These are phyloP conservation scores for Atractosteus spatula DNA, from an alignment of 2,113 vertebrate genomes.

Conservation along the genomic window DNA sequence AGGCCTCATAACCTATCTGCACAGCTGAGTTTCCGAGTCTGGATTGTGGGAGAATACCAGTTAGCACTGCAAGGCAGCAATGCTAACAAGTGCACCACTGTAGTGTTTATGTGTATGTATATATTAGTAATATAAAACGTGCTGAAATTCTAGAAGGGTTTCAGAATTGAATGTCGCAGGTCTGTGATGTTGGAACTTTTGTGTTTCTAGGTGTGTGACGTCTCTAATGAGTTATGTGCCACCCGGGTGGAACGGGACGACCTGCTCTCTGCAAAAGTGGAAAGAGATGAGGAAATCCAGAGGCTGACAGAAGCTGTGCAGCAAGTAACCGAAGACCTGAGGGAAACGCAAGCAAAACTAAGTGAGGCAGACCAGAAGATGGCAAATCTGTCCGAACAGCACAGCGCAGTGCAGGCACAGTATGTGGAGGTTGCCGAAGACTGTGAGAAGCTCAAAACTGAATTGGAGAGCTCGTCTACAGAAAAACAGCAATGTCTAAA, in stretches of 20 bases:
- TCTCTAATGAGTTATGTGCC: slow-evolving; percentile 56
- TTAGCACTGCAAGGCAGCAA: no score
- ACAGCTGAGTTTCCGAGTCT: no score
- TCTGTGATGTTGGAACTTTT: neutral
- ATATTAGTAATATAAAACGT: no score
- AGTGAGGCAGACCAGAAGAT: slow-evolving; percentile 37
- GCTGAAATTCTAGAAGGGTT: no score
- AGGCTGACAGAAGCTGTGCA: slow-evolving; percentile 46
- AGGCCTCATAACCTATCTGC: no score
- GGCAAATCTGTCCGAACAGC: slow-evolving; percentile 45
- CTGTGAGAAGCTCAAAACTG: slow-evolving; percentile 43
- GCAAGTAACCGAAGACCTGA: slow-evolving; percentile 43
- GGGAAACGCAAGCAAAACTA: slow-evolving; percentile 39
- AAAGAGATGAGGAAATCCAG: slow-evolving; percentile 46
- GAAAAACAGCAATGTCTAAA: slow-evolving; percentile 44
- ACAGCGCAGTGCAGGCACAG: slow-evolving; percentile 35
- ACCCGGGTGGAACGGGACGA: slow-evolving; percentile 58
- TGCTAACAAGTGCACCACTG: no score
- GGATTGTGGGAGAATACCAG: no score
- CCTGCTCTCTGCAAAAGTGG: slow-evolving; percentile 49
- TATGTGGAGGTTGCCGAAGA: slow-evolving; percentile 38
- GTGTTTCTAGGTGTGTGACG: slow-evolving; percentile 55
- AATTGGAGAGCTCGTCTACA: slow-evolving; percentile 36
- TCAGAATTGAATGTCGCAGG: no score
- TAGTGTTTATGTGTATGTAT: no score